Conservation (phyloP, 1,140 invertebrate genomes). For the Belonocnema kinseyi region DNA sequence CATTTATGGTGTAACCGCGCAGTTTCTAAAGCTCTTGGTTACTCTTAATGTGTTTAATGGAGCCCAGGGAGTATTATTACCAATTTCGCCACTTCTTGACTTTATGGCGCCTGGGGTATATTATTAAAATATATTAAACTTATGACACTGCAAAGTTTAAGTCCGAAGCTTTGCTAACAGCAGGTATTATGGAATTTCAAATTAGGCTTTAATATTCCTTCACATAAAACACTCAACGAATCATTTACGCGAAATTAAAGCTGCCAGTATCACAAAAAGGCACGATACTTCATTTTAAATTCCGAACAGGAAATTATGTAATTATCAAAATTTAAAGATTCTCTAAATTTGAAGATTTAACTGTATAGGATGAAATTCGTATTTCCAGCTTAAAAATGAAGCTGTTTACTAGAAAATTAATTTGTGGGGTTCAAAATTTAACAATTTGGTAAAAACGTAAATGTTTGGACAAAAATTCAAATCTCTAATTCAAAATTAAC, state of each 20-base stretch:
- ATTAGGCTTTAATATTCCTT: background rate
- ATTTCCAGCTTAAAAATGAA: no score
- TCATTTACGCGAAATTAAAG: background rate
- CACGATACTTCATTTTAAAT: no score
- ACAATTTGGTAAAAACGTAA: no score
- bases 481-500: no score
- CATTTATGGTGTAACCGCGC: slow-evolving; percentile 16
- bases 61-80: slow-evolving; percentile 59
- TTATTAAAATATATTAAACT: slow-evolving; percentile 59
- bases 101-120: slow-evolving; percentile 34
- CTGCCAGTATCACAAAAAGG: background rate
- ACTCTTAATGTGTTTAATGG: slow-evolving; percentile 63
- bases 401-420: no score
- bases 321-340: no score
- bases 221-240: background rate
- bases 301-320: no score
- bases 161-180: background rate
- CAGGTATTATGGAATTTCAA: background rate
- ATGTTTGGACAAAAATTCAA: no score
- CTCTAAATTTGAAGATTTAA: no score
- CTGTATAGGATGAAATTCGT: no score
- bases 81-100: slow-evolving; percentile 51
- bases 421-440: no score
- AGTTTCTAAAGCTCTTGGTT: slow-evolving; percentile 44
- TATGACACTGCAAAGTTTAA: slow-evolving; percentile 16